These are phyloP conservation scores for Melanotaenia trifasciata DNA, from an alignment of 2,797 vertebrate species.

Conservation along the genomic window DNA sequence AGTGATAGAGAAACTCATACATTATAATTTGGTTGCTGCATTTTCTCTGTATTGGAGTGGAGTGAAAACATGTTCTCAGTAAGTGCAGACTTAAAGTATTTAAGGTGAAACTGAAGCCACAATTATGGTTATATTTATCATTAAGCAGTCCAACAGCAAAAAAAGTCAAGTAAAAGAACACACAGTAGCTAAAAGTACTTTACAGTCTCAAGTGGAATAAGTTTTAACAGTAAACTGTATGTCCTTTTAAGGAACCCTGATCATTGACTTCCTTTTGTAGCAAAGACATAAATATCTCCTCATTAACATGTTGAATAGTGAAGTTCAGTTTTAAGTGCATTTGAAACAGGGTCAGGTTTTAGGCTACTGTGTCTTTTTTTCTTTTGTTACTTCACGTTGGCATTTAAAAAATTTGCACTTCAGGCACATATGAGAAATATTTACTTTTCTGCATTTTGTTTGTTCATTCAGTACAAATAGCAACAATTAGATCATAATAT, in stretches of 20 bases:
- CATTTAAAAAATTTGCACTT: constrained; percentile 10
- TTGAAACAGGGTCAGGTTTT: constrained; percentile 9
- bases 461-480: background rate
- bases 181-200: background rate
- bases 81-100: background rate
- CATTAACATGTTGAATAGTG: background rate
- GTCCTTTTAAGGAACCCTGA: background rate
- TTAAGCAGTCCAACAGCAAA: background rate
- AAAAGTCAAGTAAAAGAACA: background rate
- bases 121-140: background rate
- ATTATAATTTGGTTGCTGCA: background rate
- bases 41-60: background rate
- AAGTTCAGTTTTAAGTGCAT: constrained; percentile 12
- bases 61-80: background rate
- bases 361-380: background rate
- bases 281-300: constrained; percentile 11
- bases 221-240: background rate
- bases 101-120: background rate
- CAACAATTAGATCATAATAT: background rate
- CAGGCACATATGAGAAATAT: constrained; percentile 2
- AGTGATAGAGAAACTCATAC: background rate
- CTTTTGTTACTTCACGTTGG: background rate
- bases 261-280: constrained; percentile 3
- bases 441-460: constrained; percentile 18
- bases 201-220: background rate